Conservation (phyloP, 2,113 vertebrate genomes). For the Melanerpes aurifrons region DNA sequence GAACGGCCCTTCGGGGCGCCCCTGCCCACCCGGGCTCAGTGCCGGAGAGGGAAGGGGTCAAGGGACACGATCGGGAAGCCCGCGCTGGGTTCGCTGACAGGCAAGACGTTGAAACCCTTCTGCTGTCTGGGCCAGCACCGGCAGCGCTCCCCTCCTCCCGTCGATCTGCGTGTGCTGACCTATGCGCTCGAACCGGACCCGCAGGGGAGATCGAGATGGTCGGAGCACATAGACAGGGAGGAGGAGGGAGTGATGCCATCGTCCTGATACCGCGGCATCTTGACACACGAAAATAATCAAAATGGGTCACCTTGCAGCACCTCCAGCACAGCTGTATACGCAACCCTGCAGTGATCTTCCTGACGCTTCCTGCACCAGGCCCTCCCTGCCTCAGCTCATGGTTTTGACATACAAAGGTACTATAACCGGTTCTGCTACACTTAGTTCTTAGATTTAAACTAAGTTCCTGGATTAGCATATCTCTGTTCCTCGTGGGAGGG, state of each 20-base stretch:
- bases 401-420: neutral
- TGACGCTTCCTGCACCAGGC: rapidly evolving
- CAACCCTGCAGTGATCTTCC: neutral
- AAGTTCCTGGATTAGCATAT: neutral
- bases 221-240: rapidly evolving
- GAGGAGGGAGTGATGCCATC: rapidly evolving
- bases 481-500: neutral
- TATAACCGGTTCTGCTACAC: neutral
- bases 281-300: rapidly evolving
- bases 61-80: neutral
- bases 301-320: rapidly evolving
- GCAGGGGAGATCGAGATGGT: neutral
- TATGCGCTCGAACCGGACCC: neutral
- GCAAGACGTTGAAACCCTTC: neutral
- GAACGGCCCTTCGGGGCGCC: neutral
- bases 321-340: rapidly evolving
- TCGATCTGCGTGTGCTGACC: neutral
- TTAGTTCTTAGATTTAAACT: neutral
- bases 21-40: neutral
- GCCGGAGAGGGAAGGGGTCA: neutral
- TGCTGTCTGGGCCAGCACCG: neutral
- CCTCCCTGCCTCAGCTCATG: neutral
- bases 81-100: rapidly evolving
- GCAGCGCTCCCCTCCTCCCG: neutral
- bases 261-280: rapidly evolving